Conservation (phyloP, 1,140 invertebrate genomes). For the Latrodectus geometricus region DNA sequence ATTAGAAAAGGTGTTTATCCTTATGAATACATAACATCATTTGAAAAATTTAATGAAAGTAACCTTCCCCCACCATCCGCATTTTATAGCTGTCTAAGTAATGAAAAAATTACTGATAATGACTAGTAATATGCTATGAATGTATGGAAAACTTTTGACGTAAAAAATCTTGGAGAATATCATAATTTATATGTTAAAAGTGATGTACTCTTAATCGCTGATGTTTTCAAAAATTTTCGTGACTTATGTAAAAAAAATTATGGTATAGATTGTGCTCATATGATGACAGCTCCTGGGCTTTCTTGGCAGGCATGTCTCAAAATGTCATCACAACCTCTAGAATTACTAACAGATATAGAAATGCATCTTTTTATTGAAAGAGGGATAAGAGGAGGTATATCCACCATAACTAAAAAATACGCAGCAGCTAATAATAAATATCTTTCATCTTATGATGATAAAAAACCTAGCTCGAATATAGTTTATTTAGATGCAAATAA, state of each 20-base stretch:
- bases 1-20: not conserved
- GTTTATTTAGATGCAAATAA: constrained; percentile 64
- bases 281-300: constrained; percentile 4
- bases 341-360: constrained; percentile 24
- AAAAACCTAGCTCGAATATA: no score
- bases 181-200: constrained; percentile 15
- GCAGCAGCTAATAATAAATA: no score
- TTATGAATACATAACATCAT: not conserved
- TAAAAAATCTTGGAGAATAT: constrained; percentile 62
- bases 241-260: constrained; percentile 50
- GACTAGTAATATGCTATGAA: constrained; percentile 35
- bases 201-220: constrained; percentile 63
- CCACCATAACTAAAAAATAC: no score
- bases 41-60: not conserved
- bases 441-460: no score
- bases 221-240: no score
- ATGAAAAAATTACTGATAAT: not conserved
- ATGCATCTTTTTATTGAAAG: constrained; percentile 46
- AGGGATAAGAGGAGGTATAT: no score
- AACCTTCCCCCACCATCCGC: not conserved
- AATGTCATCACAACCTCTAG: not conserved
- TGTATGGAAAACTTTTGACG: constrained; percentile 64
- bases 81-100: no score
- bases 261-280: not conserved
- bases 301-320: constrained; percentile 30